Evolutionary conservation across 2,888 invertebrate species (phyloP), one percentile per base, ranked within the genome.

Genomic region (Serrognathus titanus): DNA sequence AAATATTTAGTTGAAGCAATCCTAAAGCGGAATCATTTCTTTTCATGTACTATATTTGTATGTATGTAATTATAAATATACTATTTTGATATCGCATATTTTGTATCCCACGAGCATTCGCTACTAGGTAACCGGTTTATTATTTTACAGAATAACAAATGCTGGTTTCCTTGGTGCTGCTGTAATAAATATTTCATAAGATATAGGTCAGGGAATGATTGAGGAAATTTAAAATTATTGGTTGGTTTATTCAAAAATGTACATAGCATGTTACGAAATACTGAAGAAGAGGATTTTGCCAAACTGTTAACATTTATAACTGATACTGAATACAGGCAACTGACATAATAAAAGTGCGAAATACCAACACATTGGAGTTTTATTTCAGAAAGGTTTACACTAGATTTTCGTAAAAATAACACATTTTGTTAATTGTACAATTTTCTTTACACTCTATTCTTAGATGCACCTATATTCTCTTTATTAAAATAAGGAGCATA

Each of bases 1-100:
- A 55, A 52, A 51, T 54, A 57, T 53, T 58, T 55, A 50, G 37
- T 36, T 52, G 41, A 48, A 55, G 56, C 56, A 31, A 55, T 62
- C 57, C 54, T 55, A 58, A 38, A 59, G 59, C 58, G 53, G 51
- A 55, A 55, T 59, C 57, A 59, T 61, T 63, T 63, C 57, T 57
- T 63, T 57, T 60, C 59, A 54, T 63, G 61, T 63, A 63, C 57
- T 61, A 60, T 63, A 63, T 63, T 61, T 63, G 61, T 63, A 60
- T 63, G 57, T 61, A 57, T 63, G 63, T 63, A 63, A 61, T 61
- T 63, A 63, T 61, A 59, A 61, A 62, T 60, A 55, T 62, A 62
- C 59, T 53, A 53, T 51, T 61, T 63, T 61, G 55, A 61, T 63
- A 59, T 61, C 60, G 58, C 63, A 54, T 55, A 61, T 63, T 63